phyloP scores from a whole-genome alignment of 2,113 vertebrate genomes.

The Bos javanicus region DNA sequence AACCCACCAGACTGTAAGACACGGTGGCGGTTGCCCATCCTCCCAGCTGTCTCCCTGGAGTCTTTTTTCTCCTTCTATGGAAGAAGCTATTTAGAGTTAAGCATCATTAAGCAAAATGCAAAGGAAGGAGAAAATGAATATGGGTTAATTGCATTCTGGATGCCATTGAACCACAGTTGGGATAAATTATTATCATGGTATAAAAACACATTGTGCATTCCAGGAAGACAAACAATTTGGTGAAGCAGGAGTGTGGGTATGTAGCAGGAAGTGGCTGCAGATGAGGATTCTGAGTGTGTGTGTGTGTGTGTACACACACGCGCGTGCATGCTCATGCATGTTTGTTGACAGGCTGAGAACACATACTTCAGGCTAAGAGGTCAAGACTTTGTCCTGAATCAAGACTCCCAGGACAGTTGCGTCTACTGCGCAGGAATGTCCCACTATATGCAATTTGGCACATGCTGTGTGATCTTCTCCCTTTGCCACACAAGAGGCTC shows the following conservation, averaged over 20 bases:
- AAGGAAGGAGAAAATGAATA: slow-evolving; percentile 57
- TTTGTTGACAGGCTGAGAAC: neutral
- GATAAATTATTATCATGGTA: slow-evolving; percentile 1
- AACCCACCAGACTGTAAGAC: neutral
- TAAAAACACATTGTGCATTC: neutral
- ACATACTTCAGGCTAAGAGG: neutral
- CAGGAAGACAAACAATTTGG: slow-evolving; percentile 18
- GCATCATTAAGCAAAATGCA: slow-evolving; percentile 59
- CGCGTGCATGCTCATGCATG: fast-evolving
- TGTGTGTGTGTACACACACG: neutral
- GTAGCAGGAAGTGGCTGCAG: neutral
- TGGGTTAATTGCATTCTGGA: slow-evolving; percentile 43
- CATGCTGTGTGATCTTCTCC: neutral
- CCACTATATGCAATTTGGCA: neutral
- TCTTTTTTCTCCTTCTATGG: neutral
- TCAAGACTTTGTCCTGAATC: neutral
- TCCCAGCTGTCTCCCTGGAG: neutral
- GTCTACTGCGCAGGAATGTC: neutral
- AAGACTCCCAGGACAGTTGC: neutral
- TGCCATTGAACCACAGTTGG: slow-evolving; percentile 25
- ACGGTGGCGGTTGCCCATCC: neutral
- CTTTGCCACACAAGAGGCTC: neutral
- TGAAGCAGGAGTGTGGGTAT: neutral
- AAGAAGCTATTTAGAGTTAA: slow-evolving; percentile 50
- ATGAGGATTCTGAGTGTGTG: neutral